A percentile compares a stretch with the other conserved stretches of the same genome.
Conservation (phyloP, 2,888 invertebrate species). For the Patella pellucida region DNA sequence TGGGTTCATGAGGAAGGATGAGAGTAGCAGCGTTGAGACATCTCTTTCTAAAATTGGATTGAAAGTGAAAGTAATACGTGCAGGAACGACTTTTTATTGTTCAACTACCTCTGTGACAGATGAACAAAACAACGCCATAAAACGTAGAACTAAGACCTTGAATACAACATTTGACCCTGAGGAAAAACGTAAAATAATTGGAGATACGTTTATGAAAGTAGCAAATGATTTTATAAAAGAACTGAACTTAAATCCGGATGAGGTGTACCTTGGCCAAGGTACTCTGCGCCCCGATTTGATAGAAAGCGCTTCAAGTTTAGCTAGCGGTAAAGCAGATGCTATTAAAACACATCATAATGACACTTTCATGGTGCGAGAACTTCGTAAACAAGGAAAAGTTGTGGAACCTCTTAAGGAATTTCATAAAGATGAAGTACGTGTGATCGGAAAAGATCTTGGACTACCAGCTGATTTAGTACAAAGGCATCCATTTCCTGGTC, state of each 20-base stretch:
- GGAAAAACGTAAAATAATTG: constrained; percentile 98
- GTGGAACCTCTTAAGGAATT: constrained; percentile 99
- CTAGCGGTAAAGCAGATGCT: constrained; percentile 88
- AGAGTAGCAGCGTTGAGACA: constrained; percentile 89
- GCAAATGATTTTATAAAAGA: constrained; percentile 91
- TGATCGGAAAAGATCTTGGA: constrained; percentile 89
- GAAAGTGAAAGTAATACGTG: constrained; percentile 78
- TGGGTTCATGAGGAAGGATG: constrained; percentile 98
- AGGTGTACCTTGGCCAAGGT: constrained; percentile 91
- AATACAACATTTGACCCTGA: constrained; percentile 81
- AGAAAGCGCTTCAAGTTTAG: constrained; percentile 92
- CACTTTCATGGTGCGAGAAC: constrained; percentile 89
- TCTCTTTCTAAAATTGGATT: constrained; percentile 87
- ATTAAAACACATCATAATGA: constrained; percentile 99
- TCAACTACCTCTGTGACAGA: constrained; percentile 83
- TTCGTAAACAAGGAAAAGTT: constrained; percentile 83
- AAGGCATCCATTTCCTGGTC: constrained; percentile 97
- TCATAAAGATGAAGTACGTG: constrained; percentile 97
- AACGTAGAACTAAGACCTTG: constrained; percentile 79
- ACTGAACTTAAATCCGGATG: constrained; percentile 89
- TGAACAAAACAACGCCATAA: constrained; percentile 70
- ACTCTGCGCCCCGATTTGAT: constrained; percentile 97
- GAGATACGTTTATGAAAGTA: constrained; percentile 96
- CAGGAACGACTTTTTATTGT: constrained; percentile 75
- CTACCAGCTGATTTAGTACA: constrained; percentile 88